Conservation (phyloP, 2,888 invertebrate species). For the Xanthia togata region DNA sequence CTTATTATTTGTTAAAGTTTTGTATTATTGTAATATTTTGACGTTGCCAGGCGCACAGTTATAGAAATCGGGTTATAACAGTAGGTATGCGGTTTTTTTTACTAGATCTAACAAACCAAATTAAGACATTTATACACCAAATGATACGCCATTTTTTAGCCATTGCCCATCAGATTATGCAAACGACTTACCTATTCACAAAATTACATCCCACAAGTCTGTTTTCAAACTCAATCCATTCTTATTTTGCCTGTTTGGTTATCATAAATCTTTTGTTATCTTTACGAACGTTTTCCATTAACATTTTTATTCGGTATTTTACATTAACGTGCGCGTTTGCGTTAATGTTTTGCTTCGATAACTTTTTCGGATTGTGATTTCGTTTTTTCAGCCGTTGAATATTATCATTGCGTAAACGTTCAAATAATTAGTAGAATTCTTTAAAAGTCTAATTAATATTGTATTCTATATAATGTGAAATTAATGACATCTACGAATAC, state of each 20-base stretch:
- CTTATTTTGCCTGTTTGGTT: slow-evolving; percentile 72
- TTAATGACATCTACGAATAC: neutral
- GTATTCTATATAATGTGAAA: neutral
- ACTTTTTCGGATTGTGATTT: slow-evolving; percentile 17
- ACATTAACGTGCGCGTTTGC: slow-evolving; percentile 52
- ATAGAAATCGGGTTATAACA: too few species aligned
- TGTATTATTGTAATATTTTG: too few species aligned
- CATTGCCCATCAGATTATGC: slow-evolving; percentile 51
- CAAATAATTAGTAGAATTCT: neutral
- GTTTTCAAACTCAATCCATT: slow-evolving; percentile 61
- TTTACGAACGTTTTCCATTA: slow-evolving; percentile 72
- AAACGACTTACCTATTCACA: slow-evolving; percentile 63
- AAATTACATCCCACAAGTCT: slow-evolving; percentile 65
- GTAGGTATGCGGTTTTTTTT: too few species aligned
- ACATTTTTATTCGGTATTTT: slow-evolving; percentile 69
- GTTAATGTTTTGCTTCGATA: slow-evolving; percentile 54
- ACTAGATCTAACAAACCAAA: neutral
- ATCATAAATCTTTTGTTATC: slow-evolving; percentile 77
- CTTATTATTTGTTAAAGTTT: too few species aligned
- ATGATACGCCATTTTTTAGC: slow-evolving; percentile 9
- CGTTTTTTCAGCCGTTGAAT: slow-evolving; percentile 8
- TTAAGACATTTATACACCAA: slow-evolving; percentile 3
- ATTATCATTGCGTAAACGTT: neutral
- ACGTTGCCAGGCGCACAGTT: too few species aligned
- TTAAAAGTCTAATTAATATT: too few species aligned